Evolutionary conservation across 2,797 vertebrate genomes (phyloP), one percentile per base, ranked within the genome.

Genomic region (Saxicola maurus): DNA sequence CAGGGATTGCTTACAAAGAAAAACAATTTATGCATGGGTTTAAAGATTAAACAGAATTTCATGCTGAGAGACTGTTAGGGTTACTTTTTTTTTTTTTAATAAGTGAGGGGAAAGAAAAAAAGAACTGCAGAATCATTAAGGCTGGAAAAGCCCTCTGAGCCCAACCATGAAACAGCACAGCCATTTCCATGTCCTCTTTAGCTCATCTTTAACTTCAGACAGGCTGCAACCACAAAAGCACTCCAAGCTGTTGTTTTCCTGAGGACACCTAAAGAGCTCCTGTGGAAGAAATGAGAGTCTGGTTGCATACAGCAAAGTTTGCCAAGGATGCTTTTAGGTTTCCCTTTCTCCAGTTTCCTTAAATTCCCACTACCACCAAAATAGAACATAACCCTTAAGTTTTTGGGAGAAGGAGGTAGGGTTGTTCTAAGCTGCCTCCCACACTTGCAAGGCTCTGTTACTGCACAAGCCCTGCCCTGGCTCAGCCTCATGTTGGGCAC

Each of bases 361-460:
- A 1, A 17, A 43, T 15, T 81, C 46, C 33, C n/a, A n/a, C 10
- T 25, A 7, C 15, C 12, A 52, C 10, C 20, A 20, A 57, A 49
- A 68, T 11, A 33, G 1, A 4, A 30, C 2, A 33, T 1, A 3
- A 27, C 3, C 5, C 5, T 25, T 9, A 21, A 3, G 3, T 17
- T 52, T 35, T 43, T 24, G 13, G 23, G 17, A 51, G 28, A n/a
- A 49, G 28, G 27, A 16, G 10, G 3, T 6, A 28, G 19, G 12
- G 23, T 23, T 0, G 2, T 25, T 28, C 38, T 14, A 31, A 68
- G 62, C 42, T 15, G 0, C 23, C 13, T 20, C 21, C 76, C 25
- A 6, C 2, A 0, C n/a, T 28, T 23, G 25, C 37, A 40, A 16
- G 56, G 49, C 46, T 72, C 28, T 4, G 0, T 2, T 7, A 13